A percentile compares a stretch with the other conserved stretches of the same genome.
These are phyloP conservation scores for Tetragonula carbonaria DNA, from an alignment of 2,888 invertebrate genomes.

Conservation along the genomic window DNA sequence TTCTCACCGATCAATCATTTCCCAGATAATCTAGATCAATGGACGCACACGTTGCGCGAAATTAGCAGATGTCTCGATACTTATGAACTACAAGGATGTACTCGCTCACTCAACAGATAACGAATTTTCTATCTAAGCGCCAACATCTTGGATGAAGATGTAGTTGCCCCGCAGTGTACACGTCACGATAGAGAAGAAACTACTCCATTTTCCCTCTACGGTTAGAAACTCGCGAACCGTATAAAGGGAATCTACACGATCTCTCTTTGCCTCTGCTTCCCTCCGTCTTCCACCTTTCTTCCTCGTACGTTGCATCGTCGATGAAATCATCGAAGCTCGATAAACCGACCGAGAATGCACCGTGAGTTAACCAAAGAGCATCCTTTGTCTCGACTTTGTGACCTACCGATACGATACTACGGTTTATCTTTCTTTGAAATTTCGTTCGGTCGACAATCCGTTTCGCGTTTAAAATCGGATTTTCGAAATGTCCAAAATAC, in stretches of 20 bases:
- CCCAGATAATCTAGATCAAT: too few relatives aligned
- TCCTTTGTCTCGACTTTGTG: slow-evolving; percentile 19
- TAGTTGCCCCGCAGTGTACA: not conserved
- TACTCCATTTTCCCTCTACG: slow-evolving; percentile 59
- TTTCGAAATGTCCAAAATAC: too few relatives aligned
- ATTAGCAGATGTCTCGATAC: too few relatives aligned
- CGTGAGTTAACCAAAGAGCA: slow-evolving; percentile 41
- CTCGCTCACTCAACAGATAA: not conserved
- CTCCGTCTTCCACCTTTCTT: not conserved
- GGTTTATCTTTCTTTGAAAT: slow-evolving; percentile 26
- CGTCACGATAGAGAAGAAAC: slow-evolving; percentile 29
- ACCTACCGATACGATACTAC: not conserved
- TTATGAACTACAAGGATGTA: too few relatives aligned
- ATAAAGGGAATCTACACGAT: slow-evolving; percentile 44
- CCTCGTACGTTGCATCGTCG: slow-evolving; percentile 16
- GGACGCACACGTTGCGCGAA: too few relatives aligned
- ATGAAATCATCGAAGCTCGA: slow-evolving; percentile 43
- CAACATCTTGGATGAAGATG: not conserved
- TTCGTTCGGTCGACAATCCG: not conserved
- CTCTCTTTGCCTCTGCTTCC: slow-evolving; percentile 33
- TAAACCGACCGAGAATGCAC: slow-evolving; percentile 41
- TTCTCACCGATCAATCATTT: too few relatives aligned
- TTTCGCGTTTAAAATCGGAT: too few relatives aligned
- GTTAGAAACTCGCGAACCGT: slow-evolving; percentile 34
- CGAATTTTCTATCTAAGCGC: not conserved